Base-by-base conservation (phyloP, 1,140 invertebrate genomes). In the Heterodera carotae region DNA sequence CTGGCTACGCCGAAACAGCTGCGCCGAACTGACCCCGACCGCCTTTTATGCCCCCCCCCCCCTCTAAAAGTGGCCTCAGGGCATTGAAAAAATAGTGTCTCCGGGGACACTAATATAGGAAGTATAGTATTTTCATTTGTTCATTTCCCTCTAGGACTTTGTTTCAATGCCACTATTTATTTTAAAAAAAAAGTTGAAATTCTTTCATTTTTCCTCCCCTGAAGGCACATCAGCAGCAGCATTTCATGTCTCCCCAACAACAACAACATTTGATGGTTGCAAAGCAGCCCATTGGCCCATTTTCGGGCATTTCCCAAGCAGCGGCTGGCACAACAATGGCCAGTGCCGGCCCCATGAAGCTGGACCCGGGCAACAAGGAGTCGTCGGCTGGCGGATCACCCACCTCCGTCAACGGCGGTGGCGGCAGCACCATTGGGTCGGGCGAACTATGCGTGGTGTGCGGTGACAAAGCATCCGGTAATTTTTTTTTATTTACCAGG, bases 371-470 rank as follows among this genome's bases (percentile, higher is more conserved):
- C n/a, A n/a, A 53, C 48, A 53, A 53, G 48, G 48, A 53, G 12
- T 53, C 48, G 48, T 53, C 48, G 12, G 48, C 62, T 22, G 27
- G 10, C 62, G 62, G 62, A 0, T 66, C 62, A 25, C 62, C 69
- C 15, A 29, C 62, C 36, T 76, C 62, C n/a, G 27, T 36, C 34
- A 48, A 34, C 34, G 66, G 70, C 36, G 73, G 48, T 53, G 48
- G 48, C 48, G 48, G 48, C 48, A 53, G 43, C 70, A 33, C 73
- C 25, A 73, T 64, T 2, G 64, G 70, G n/a, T 43, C n/a, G 12
- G 70, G 64, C 27, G 79, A 80, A 60, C 56, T 81, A 36, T 80
- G 79, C 69, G 79, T 80, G 27, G 79, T 80, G 64, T 80, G 79
- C 34, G 79, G 79, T 7, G 79, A 80, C 66, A 80, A 80, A 68